Percentiles rank a stretch among this genome's conserved stretches.
Evolutionary conservation across 2,113 vertebrate genomes (phyloP).

Genomic region (Amphiprion ocellaris): DNA sequence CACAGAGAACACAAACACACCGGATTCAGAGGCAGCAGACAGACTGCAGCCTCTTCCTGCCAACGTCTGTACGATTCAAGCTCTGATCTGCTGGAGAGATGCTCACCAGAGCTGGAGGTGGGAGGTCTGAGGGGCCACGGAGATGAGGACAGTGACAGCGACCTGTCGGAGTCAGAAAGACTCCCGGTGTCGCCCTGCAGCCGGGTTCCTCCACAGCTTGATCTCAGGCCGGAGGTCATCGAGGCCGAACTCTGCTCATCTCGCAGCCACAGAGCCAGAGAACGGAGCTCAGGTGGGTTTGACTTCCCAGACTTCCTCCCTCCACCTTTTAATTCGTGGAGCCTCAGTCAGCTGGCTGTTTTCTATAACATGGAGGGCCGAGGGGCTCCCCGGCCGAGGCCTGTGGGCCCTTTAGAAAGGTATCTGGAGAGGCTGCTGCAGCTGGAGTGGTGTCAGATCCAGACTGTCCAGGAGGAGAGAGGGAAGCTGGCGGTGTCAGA

Average conservation of each 20-base stretch:
- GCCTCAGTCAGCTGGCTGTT: conserved; percentile 86
- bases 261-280: conserved; percentile 28
- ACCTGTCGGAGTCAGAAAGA: conserved; percentile 92
- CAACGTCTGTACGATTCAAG: conserved; percentile 10
- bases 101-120: neutral
- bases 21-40: conserved; percentile 18
- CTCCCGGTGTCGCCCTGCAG: conserved; percentile 74
- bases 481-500: conserved; percentile 54
- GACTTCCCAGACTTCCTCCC: conserved; percentile 92
- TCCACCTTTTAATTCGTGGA: conserved; percentile 91
- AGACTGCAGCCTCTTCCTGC: conserved; percentile 16
- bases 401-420: conserved; percentile 84
- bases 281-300: conserved; percentile 46
- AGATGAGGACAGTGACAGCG: conserved; percentile 87
- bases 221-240: conserved; percentile 90
- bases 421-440: conserved; percentile 89
- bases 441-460: conserved; percentile 91
- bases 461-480: conserved; percentile 86
- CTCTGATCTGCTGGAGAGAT: conserved; percentile 19
- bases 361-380: conserved; percentile 84
- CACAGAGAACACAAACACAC: conserved; percentile 34
- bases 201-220: conserved; percentile 86
- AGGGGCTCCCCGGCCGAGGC: conserved; percentile 58
- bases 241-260: conserved; percentile 63
- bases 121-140: conserved; percentile 21